Evolutionary conservation across 2,113 vertebrate species (phyloP).

Genomic region (Sarotherodon lohbergeri): DNA sequence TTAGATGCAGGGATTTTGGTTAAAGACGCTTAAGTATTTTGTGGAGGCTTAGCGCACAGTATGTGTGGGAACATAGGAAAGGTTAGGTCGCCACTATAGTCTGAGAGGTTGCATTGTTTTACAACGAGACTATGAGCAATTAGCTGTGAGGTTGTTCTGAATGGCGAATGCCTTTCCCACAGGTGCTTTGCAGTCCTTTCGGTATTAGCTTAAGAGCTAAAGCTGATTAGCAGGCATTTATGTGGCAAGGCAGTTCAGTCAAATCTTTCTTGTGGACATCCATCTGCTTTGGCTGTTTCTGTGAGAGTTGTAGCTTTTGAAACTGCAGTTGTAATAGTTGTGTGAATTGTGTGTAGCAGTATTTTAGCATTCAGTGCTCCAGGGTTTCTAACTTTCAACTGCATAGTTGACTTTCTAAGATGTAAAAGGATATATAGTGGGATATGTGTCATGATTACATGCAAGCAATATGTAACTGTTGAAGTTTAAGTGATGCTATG

Average conservation of each 20-base stretch:
- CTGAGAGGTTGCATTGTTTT: conserved; percentile 38
- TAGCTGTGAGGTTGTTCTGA: conserved; percentile 32
- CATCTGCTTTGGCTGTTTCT: conserved; percentile 17
- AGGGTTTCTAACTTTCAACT: neutral
- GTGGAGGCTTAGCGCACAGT: neutral
- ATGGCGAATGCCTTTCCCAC: conserved; percentile 63
- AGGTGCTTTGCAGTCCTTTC: conserved; percentile 56
- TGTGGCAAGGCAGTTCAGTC: conserved; percentile 45
- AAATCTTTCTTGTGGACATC: conserved; percentile 27
- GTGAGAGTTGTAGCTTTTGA: neutral
- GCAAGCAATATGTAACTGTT: neutral
- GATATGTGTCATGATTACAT: neutral
- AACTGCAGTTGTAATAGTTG: neutral
- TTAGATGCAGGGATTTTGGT: neutral
- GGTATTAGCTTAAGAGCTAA: conserved; percentile 67
- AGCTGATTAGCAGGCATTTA: conserved; percentile 67
- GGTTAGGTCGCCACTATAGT: neutral
- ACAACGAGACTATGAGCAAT: conserved; percentile 33
- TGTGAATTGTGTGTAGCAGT: neutral
- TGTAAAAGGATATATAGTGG: neutral
- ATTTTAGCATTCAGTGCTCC: neutral
- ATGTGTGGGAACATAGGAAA: conserved; percentile 30
- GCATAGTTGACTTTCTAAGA: neutral
- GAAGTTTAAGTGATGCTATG: neutral
- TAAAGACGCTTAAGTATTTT: conserved; percentile 34